Conservation (phyloP, 2,888 invertebrate genomes). For the Lypha dubia region DNA sequence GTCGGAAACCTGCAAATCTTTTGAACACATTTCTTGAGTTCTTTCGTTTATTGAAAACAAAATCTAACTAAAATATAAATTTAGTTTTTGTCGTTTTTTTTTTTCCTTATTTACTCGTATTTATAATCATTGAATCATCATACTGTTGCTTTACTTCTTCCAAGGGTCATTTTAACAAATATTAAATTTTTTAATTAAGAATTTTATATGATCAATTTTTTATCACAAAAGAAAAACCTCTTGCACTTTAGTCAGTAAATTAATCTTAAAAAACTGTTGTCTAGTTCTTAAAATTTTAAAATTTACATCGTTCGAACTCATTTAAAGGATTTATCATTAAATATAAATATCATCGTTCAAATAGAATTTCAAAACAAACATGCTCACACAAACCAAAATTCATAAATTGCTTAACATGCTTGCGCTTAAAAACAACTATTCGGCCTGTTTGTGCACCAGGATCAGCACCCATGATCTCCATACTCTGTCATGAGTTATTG, state of each 20-base stretch:
- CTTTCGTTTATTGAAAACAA: constrained; percentile 21
- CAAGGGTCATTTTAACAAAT: no score
- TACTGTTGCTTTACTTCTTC: constrained; percentile 33
- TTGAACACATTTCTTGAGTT: not conserved
- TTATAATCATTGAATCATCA: constrained; percentile 21
- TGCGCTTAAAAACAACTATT: constrained; percentile 78
- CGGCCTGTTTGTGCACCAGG: constrained; percentile 76
- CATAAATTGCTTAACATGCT: constrained; percentile 80
- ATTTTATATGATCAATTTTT: not conserved
- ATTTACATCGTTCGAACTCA: not conserved
- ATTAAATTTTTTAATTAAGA: no score
- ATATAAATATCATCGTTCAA: constrained; percentile 28
- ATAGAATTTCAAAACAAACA: constrained; percentile 79
- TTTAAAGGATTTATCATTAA: constrained; percentile 11
- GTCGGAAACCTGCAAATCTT: constrained; percentile 26
- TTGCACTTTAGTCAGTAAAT: constrained; percentile 1
- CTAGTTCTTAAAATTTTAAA: not conserved
- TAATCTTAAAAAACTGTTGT: not conserved
- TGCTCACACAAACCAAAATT: constrained; percentile 75
- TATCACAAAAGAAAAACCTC: constrained; percentile 7
- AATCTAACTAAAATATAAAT: constrained; percentile 53
- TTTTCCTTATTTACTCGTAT: constrained; percentile 40
- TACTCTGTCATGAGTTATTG: constrained; percentile 73
- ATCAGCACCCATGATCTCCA: constrained; percentile 78
- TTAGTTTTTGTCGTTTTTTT: constrained; percentile 72